These are phyloP conservation scores for Lethocerus indicus DNA, from an alignment of 1,140 invertebrate genomes.

Conservation along the genomic window DNA sequence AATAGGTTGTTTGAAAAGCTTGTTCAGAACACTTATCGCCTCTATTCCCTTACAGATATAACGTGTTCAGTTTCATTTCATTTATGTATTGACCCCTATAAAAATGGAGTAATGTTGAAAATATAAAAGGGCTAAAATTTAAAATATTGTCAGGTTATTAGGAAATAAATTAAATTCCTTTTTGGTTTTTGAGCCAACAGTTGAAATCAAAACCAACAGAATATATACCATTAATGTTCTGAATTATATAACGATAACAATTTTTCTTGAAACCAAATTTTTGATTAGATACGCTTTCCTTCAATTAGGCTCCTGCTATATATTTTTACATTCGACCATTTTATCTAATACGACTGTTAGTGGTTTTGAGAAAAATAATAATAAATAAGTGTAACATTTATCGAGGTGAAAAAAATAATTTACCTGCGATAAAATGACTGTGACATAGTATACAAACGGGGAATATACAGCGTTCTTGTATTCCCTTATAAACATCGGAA, in stretches of 20 bases:
- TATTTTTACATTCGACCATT: not conserved
- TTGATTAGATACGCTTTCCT: not conserved
- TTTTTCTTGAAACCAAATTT: not conserved
- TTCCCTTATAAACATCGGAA: slow-evolving; percentile 61
- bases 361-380: not conserved
- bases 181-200: too few species aligned
- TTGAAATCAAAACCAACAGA: too few species aligned
- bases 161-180: too few species aligned
- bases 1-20: not conserved
- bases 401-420: slow-evolving; percentile 20
- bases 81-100: too few species aligned
- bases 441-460: slow-evolving; percentile 52
- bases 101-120: too few species aligned
- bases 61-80: not conserved
- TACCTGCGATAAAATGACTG: slow-evolving; percentile 59
- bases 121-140: too few species aligned
- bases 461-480: slow-evolving; percentile 58
- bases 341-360: not conserved
- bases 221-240: too few species aligned
- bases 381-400: not conserved
- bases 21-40: not conserved
- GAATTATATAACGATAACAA: not conserved
- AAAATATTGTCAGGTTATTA: too few species aligned
- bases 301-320: not conserved
- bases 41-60: not conserved